These are phyloP conservation scores for Thripadectes ignobilis DNA, from an alignment of 2,797 vertebrate species.

Conservation along the genomic window DNA sequence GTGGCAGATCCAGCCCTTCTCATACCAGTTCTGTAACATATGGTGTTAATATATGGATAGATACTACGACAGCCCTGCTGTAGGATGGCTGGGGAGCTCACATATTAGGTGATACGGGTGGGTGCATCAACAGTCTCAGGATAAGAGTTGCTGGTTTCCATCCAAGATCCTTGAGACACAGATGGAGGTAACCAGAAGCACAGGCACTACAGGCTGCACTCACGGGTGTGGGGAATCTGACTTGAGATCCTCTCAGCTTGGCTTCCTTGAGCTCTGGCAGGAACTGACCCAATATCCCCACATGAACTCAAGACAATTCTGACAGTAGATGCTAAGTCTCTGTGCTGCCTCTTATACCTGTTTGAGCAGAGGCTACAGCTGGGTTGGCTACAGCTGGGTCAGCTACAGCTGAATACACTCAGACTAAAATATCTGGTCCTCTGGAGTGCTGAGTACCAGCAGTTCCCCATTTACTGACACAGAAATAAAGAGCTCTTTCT, in stretches of 20 bases:
- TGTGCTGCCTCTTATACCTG: neutral
- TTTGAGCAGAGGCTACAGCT: neutral
- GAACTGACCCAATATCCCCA: neutral
- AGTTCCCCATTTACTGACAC: neutral
- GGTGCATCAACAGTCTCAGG: neutral
- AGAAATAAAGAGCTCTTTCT: neutral
- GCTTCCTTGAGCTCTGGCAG: neutral
- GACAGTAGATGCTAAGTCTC: neutral
- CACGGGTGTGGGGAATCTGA: neutral
- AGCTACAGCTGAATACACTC: neutral
- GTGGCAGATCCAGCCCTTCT: neutral
- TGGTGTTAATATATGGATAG: constrained; percentile 19
- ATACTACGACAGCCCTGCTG: neutral
- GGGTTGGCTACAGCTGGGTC: neutral
- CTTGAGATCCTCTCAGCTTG: neutral
- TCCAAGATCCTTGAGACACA: neutral
- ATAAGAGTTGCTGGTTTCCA: neutral
- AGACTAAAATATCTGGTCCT: neutral
- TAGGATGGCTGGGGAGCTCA: neutral
- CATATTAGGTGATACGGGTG: neutral
- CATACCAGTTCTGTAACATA: neutral
- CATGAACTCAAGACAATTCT: neutral
- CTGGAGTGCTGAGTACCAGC: neutral
- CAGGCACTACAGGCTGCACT: neutral
- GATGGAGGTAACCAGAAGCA: neutral